These are phyloP conservation scores for Synergus umbraculus DNA, from an alignment of 2,888 invertebrate species.

Conservation along the genomic window DNA sequence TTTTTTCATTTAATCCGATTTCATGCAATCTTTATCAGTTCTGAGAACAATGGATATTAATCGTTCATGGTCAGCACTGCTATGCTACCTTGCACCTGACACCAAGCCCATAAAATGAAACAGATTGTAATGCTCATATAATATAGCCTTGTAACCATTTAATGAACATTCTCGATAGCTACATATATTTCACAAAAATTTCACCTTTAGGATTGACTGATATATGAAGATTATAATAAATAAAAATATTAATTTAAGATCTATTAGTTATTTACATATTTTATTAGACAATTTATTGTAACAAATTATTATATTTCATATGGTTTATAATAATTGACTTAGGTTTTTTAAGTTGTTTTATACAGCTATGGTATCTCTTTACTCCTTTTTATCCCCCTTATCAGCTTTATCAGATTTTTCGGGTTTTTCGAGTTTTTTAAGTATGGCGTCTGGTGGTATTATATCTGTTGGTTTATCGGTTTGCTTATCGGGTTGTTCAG, in stretches of 20 bases:
- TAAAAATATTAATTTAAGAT: neutral
- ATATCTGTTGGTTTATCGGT: neutral
- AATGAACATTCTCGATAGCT: neutral
- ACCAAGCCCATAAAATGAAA: neutral
- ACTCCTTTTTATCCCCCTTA: neutral
- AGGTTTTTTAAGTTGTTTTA: neutral
- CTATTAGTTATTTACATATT: neutral
- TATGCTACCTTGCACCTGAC: conserved; percentile 2
- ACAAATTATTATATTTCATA: neutral
- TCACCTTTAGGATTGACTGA: neutral
- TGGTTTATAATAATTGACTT: neutral
- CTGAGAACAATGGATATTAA: conserved; percentile 8
- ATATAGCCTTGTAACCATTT: neutral
- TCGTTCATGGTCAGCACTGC: neutral
- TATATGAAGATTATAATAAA: neutral
- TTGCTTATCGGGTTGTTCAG: neutral
- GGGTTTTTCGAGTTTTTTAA: neutral
- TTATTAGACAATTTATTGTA: neutral
- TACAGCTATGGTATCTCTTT: neutral
- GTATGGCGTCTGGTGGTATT: no score
- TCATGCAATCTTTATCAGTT: neutral
- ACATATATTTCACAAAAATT: neutral
- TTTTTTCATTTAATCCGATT: neutral
- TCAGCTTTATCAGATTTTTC: neutral
- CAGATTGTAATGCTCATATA: conserved; percentile 1